Percentiles rank a stretch among this genome's conserved stretches.
phyloP scores from a whole-genome alignment of 2,797 vertebrate genomes.

The Coregonus sp. region DNA sequence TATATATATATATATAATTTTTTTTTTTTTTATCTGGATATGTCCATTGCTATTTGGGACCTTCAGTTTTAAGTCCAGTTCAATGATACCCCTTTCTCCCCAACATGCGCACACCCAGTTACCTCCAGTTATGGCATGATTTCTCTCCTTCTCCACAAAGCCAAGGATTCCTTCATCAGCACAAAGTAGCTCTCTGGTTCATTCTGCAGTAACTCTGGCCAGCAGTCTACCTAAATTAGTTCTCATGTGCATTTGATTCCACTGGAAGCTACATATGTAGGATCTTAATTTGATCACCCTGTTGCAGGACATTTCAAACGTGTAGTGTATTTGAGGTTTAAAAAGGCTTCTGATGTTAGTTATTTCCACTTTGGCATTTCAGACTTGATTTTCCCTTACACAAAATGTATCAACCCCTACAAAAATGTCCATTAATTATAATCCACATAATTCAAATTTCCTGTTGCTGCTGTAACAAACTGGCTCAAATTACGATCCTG shows the following conservation, averaged over 20 bases:
- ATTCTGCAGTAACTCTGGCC: background rate
- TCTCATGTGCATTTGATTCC: constrained; percentile 37
- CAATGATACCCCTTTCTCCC: background rate
- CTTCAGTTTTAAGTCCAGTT: background rate
- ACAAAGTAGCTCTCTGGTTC: constrained; percentile 12
- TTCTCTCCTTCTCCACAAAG: background rate
- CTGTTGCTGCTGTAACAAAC: too few relatives aligned
- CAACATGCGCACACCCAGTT: constrained; percentile 3
- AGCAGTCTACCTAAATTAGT: constrained; percentile 10
- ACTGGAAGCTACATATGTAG: constrained; percentile 13
- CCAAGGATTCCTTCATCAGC: constrained; percentile 1
- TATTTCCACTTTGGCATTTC: too few relatives aligned
- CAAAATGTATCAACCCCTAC: too few relatives aligned
- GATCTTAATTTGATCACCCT: too few relatives aligned
- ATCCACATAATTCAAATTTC: too few relatives aligned
- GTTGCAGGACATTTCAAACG: too few relatives aligned
- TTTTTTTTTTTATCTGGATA: background rate
- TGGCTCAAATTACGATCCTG: too few relatives aligned
- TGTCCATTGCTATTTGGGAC: background rate
- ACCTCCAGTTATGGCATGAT: background rate
- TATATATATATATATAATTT: background rate
- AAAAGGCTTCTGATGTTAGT: too few relatives aligned
- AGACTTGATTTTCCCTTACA: too few relatives aligned
- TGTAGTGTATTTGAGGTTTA: too few relatives aligned
- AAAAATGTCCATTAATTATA: too few relatives aligned